Conservation (phyloP, 2,888 invertebrate genomes). For the Mylabris sibirica region DNA sequence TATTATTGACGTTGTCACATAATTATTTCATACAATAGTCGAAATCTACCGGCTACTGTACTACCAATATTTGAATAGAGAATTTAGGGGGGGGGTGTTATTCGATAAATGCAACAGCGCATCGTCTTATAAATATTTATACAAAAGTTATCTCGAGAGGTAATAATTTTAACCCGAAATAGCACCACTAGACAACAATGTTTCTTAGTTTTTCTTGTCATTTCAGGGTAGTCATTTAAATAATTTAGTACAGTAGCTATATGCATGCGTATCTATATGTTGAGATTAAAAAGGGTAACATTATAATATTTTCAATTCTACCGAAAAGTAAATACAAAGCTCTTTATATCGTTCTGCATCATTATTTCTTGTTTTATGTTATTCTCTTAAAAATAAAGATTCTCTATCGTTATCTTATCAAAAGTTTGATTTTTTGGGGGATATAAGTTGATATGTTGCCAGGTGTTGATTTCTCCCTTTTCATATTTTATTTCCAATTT, state of each 20-base stretch:
- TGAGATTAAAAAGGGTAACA: constrained; percentile 3
- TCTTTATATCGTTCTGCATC: too few species aligned
- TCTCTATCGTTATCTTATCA: too few species aligned
- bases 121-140: constrained; percentile 41
- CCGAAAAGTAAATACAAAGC: neutral
- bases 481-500: constrained; percentile 32
- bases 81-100: constrained; percentile 29
- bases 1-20: constrained; percentile 28
- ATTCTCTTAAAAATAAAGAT: too few species aligned
- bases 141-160: constrained; percentile 35
- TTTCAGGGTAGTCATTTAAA: constrained; percentile 31
- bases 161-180: constrained; percentile 37
- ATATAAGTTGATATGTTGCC: constrained; percentile 35
- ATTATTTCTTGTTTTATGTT: too few species aligned
- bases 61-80: constrained; percentile 16
- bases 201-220: constrained; percentile 38
- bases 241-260: constrained; percentile 29
- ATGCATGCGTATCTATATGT: constrained; percentile 6
- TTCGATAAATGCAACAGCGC: constrained; percentile 33
- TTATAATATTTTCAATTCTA: neutral
- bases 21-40: constrained; percentile 10
- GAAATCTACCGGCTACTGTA: neutral
- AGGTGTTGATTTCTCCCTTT: constrained; percentile 40
- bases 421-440: constrained; percentile 41
- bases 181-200: constrained; percentile 32